phyloP scores from a whole-genome alignment of 2,113 vertebrate species.

The Vombatus ursinus region DNA sequence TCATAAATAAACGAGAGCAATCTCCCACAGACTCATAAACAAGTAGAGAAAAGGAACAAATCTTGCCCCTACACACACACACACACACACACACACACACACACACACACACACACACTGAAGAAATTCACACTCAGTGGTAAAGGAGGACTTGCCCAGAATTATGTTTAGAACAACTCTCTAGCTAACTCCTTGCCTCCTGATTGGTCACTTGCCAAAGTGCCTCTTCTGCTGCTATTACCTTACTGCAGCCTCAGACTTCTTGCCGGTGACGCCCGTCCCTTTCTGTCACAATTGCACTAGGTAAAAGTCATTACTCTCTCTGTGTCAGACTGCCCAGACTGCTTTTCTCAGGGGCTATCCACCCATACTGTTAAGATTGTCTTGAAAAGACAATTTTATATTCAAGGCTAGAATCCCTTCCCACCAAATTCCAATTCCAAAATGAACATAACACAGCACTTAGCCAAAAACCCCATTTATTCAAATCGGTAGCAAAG shows the following conservation, averaged over 20 bases:
- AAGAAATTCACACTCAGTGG: neutral
- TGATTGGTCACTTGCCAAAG: neutral
- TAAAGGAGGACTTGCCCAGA: neutral
- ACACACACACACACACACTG: no score
- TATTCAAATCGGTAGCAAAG: neutral
- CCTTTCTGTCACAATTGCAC: neutral
- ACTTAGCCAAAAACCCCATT: neutral
- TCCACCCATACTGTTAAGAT: neutral
- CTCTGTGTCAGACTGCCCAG: neutral
- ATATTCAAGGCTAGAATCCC: neutral
- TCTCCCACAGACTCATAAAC: neutral
- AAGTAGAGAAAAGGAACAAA: neutral
- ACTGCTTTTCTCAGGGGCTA: neutral
- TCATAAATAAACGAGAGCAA: neutral
- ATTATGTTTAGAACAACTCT: neutral
- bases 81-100: no score
- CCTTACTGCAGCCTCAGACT: neutral
- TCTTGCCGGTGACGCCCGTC: neutral
- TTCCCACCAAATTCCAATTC: neutral
- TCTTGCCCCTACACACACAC: neutral
- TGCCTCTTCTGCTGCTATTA: neutral
- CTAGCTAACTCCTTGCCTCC: neutral
- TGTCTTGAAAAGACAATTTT: neutral
- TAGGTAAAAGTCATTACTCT: neutral
- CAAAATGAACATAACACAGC: neutral